Evolutionary conservation across 2,113 vertebrate species (phyloP).

Genomic region (Arothron firmamentum): DNA sequence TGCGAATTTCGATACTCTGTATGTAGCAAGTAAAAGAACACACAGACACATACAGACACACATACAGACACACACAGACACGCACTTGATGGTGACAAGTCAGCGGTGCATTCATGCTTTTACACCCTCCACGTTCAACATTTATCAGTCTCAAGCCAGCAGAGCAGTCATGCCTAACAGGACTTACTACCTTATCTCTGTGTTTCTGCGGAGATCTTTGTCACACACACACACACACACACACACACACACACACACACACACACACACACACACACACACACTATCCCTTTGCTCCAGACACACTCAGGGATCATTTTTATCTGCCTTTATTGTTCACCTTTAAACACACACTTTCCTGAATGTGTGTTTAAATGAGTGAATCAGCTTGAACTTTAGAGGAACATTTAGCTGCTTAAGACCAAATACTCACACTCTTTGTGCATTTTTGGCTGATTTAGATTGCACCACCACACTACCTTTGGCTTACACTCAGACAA

Average conservation of each 20-base stretch:
- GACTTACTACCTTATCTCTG: slow-evolving; percentile 39
- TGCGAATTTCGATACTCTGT: no score
- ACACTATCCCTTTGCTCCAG: neutral
- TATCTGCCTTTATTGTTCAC: slow-evolving; percentile 3
- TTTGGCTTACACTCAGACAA: no score
- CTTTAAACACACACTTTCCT: slow-evolving; percentile 5
- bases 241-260: neutral
- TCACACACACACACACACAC: neutral
- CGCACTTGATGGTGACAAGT: slow-evolving; percentile 30
- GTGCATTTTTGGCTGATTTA: no score
- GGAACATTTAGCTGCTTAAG: neutral
- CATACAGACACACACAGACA: slow-evolving; percentile 13
- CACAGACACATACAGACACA: neutral
- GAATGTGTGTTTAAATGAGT: slow-evolving; percentile 18
- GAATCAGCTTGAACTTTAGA: slow-evolving; percentile 51
- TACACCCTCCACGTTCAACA: neutral
- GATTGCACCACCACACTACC: no score
- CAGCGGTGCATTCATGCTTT: slow-evolving; percentile 32
- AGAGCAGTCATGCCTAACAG: slow-evolving; percentile 34
- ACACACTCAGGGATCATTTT: slow-evolving; percentile 1
- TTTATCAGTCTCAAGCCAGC: slow-evolving; percentile 8
- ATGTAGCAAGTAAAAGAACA: no score
- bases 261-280: neutral
- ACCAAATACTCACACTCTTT: no score
- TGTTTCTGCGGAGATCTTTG: slow-evolving; percentile 34